Conservation (phyloP, 1,140 invertebrate species). For the Pinna nobilis region DNA sequence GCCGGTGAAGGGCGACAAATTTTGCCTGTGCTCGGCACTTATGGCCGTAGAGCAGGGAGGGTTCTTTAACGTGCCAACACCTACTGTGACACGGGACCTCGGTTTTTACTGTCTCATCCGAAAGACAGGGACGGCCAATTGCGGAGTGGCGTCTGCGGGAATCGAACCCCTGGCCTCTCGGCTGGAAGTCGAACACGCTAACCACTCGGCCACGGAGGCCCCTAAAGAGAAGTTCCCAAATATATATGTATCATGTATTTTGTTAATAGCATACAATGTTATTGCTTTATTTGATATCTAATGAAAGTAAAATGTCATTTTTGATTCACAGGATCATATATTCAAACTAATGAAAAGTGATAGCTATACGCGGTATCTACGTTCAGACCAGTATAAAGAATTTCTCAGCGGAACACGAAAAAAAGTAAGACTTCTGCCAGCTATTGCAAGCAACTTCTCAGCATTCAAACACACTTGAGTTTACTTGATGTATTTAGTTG, state of each 20-base stretch:
- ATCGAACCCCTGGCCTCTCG: no score
- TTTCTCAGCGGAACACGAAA: slow-evolving; percentile 96
- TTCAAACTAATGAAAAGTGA: slow-evolving; percentile 99
- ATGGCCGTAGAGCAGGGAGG: no score
- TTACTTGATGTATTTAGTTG: no score
- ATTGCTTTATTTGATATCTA: not conserved
- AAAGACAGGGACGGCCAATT: no score
- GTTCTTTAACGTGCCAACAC: no score
- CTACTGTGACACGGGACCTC: no score
- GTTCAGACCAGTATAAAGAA: slow-evolving; percentile 99
- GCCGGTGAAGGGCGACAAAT: no score
- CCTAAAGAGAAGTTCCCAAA: not conserved
- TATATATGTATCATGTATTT: not conserved
- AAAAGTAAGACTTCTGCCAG: slow-evolving; percentile 73
- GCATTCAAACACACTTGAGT: slow-evolving; percentile 61
- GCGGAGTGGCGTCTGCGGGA: no score
- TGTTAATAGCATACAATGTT: not conserved
- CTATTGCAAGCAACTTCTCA: slow-evolving; percentile 67
- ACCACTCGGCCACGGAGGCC: no score
- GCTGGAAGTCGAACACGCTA: no score
- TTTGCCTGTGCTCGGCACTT: no score
- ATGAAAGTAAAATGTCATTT: slow-evolving; percentile 34
- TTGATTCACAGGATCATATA: slow-evolving; percentile 89
- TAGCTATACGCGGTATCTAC: slow-evolving; percentile 96
- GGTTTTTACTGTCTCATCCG: no score